phyloP scores from a whole-genome alignment of 2,113 vertebrate genomes.

The Gulo gulo region DNA sequence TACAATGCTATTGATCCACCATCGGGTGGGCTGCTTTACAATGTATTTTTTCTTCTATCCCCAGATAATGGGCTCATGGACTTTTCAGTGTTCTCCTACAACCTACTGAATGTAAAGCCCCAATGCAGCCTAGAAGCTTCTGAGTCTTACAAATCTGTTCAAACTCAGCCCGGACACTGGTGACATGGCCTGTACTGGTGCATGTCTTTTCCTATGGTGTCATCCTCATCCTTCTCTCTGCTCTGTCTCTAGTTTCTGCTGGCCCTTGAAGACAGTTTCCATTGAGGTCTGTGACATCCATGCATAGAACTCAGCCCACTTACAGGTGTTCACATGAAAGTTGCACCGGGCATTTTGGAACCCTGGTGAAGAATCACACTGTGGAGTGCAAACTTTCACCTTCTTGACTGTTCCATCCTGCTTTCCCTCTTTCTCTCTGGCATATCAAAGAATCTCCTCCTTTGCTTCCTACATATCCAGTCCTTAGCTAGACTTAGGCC shows the following conservation, averaged over 20 bases:
- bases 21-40: not conserved
- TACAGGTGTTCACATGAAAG: not conserved
- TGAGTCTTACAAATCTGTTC: not conserved
- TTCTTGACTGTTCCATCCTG: rapidly evolving
- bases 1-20: not conserved
- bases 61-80: not conserved
- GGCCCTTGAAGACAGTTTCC: not conserved
- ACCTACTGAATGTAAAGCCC: not conserved
- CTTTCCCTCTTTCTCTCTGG: not conserved
- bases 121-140: not conserved
- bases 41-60: not conserved
- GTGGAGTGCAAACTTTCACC: not conserved
- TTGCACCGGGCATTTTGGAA: not conserved
- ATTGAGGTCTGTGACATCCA: not conserved
- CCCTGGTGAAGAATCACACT: not conserved
- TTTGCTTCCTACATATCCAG: not conserved
- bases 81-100: not conserved
- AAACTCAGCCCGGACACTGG: not conserved
- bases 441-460: not conserved
- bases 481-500: not conserved
- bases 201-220: not conserved
- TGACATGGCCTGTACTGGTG: not conserved
- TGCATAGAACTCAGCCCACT: not conserved
- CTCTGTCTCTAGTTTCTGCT: not conserved
- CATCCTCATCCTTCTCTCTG: not conserved